Evolutionary conservation across 2,797 vertebrate genomes (phyloP).

Genomic region (Meda fulgida): DNA sequence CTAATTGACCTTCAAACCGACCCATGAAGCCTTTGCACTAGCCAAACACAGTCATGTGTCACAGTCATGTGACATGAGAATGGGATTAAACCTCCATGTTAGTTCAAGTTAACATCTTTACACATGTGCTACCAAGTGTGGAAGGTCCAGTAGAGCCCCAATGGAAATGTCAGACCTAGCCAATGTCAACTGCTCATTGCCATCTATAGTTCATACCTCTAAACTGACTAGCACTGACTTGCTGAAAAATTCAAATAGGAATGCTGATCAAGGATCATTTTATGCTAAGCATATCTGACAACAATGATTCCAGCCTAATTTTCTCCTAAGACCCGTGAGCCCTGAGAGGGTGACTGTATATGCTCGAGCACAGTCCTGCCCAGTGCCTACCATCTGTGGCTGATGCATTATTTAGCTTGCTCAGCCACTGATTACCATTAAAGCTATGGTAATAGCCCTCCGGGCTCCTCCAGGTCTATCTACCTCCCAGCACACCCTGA

Average conservation of each 20-base stretch:
- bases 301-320: constrained; percentile 25
- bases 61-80: neutral
- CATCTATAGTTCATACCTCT: neutral
- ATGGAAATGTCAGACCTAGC: neutral
- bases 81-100: neutral
- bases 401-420: constrained; percentile 89
- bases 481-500: constrained; percentile 78
- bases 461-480: constrained; percentile 83
- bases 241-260: constrained; percentile 4
- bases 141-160: neutral
- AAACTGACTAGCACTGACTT: neutral
- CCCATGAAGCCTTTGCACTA: neutral
- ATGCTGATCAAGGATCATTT: constrained; percentile 22
- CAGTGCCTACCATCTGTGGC: constrained; percentile 84
- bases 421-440: constrained; percentile 87
- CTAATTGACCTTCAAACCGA: neutral
- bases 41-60: neutral
- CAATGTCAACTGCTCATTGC: neutral
- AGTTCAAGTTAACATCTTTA: neutral
- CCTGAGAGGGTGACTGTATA: constrained; percentile 17
- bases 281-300: constrained; percentile 30
- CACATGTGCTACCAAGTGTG: neutral
- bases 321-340: constrained; percentile 12
- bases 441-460: constrained; percentile 88
- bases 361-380: constrained; percentile 69